Percentiles rank a stretch among this genome's conserved stretches.
Conservation (phyloP, 2,888 invertebrate genomes). For the Tenthredo notha region DNA sequence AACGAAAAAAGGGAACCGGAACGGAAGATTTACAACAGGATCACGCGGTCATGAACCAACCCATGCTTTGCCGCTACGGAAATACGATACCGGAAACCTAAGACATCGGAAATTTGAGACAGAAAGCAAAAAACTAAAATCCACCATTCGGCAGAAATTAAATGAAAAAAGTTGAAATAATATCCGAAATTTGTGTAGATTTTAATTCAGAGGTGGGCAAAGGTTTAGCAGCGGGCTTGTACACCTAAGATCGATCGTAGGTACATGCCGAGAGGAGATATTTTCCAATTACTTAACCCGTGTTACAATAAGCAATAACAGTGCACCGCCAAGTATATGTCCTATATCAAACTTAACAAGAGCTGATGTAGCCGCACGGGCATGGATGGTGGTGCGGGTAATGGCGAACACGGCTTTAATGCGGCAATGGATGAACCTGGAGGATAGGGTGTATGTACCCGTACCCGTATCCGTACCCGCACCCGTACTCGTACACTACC, state of each 20-base stretch:
- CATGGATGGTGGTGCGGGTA: constrained; percentile 57
- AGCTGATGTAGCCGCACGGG: constrained; percentile 57
- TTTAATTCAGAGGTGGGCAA: background rate
- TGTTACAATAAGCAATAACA: constrained; percentile 56
- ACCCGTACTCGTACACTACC: constrained; percentile 27
- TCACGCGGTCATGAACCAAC: constrained; percentile 35
- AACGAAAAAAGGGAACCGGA: constrained; percentile 18
- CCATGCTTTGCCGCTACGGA: constrained; percentile 21
- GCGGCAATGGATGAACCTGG: constrained; percentile 45
- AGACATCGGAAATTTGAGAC: background rate
- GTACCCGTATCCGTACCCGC: constrained; percentile 1
- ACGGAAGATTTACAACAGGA: constrained; percentile 47
- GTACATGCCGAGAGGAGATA: constrained; percentile 14
- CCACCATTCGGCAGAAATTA: background rate
- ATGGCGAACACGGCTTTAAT: constrained; percentile 60
- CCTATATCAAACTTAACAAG: constrained; percentile 65
- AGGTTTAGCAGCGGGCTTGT: background rate
- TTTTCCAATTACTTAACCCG: constrained; percentile 54
- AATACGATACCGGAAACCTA: constrained; percentile 13
- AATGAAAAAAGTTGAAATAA: background rate
- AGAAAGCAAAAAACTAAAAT: background rate
- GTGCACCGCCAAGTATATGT: constrained; percentile 48
- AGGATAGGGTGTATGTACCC: constrained; percentile 31
- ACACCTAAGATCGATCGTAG: constrained; percentile 21
- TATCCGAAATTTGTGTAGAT: background rate